Evolutionary conservation across 2,113 vertebrate species (phyloP).

Genomic region (Athene cunicularia): DNA sequence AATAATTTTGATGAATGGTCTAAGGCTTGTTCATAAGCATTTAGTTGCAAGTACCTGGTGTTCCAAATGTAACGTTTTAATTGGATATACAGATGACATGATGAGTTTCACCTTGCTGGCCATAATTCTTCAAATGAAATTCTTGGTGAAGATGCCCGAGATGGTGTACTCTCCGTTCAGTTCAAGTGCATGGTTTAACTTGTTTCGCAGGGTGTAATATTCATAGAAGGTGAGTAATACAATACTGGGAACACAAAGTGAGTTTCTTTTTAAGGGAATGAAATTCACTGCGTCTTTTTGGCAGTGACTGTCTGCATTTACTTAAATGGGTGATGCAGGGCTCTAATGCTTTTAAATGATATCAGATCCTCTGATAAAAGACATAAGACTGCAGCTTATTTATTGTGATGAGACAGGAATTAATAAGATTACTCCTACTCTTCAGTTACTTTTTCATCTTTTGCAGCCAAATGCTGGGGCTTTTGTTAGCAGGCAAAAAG

Average conservation of each 20-base stretch:
- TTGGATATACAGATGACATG: constrained; percentile 21
- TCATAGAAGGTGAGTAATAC: constrained; percentile 62
- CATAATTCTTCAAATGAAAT: constrained; percentile 7
- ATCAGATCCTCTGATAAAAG: constrained; percentile 67
- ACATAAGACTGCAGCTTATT: constrained; percentile 68
- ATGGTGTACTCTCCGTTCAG: neutral
- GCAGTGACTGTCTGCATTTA: constrained; percentile 54
- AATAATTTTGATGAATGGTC: constrained; percentile 59
- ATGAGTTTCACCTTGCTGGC: constrained; percentile 42
- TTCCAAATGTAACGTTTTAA: constrained; percentile 12
- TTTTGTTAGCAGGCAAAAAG: constrained; percentile 53
- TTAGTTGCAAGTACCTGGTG: neutral
- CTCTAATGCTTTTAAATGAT: constrained; percentile 66
- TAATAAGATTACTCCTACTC: constrained; percentile 69
- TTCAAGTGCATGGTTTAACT: constrained; percentile 26
- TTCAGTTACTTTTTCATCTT: constrained; percentile 70
- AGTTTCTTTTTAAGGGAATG: constrained; percentile 60
- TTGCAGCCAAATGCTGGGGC: constrained; percentile 47
- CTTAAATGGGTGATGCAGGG: constrained; percentile 62
- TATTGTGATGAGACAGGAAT: constrained; percentile 69
- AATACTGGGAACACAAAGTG: constrained; percentile 50
- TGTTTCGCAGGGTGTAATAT: constrained; percentile 14
- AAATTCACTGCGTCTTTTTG: constrained; percentile 65
- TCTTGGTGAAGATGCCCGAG: neutral
- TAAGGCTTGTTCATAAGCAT: neutral